Evolutionary conservation across 2,797 vertebrate genomes (phyloP).

Genomic region (Vireo griseus): DNA sequence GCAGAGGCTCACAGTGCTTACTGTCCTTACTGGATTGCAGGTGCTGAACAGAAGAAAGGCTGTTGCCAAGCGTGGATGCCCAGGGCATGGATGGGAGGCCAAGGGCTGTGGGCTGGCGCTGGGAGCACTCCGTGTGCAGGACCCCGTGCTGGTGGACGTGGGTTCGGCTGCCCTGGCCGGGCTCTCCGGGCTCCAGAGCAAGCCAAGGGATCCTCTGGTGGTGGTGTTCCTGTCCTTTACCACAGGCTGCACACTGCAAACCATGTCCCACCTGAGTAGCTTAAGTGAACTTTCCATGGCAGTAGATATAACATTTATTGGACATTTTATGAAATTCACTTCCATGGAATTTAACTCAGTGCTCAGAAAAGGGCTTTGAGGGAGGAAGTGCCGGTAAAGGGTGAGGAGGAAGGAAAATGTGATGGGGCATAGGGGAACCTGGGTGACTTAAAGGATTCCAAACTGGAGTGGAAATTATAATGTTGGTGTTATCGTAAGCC

Average conservation of each 20-base stretch:
- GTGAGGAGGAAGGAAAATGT: background rate
- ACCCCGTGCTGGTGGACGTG: rapidly evolving
- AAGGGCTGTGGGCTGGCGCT: background rate
- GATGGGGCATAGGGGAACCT: background rate
- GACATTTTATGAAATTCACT: background rate
- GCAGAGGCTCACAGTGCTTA: rapidly evolving
- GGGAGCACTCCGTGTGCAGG: rapidly evolving
- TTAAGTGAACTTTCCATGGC: background rate
- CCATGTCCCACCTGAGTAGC: background rate
- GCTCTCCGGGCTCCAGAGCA: background rate
- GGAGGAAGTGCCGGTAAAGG: background rate
- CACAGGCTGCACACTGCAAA: background rate
- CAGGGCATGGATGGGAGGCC: rapidly evolving
- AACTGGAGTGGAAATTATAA: background rate
- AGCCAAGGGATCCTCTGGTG: background rate
- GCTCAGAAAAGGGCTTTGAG: background rate
- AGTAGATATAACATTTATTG: background rate
- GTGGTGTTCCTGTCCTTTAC: background rate
- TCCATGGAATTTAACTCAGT: rapidly evolving
- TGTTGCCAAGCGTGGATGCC: rapidly evolving
- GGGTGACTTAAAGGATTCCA: background rate
- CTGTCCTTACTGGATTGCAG: rapidly evolving
- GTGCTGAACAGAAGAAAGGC: rapidly evolving
- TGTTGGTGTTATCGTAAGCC: background rate
- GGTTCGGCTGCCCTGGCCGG: background rate